Base-by-base conservation (phyloP, 2,888 invertebrate genomes). In the Tenthredo distinguenda region DNA sequence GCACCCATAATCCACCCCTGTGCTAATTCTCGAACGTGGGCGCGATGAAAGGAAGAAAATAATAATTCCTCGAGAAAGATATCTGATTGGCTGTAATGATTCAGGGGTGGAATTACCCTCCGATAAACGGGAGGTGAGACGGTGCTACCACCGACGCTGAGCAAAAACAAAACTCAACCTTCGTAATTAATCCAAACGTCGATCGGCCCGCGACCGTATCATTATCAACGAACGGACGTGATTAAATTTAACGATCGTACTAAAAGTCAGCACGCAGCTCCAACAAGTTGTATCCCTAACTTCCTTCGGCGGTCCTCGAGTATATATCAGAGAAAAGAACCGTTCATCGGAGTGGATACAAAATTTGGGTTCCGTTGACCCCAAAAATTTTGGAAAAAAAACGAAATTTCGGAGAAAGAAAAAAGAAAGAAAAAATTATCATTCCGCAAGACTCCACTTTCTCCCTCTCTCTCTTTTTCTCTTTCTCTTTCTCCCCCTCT, bases 241-340 rank as follows among this genome's bases (percentile, higher is more conserved):
- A 83, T 83, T 83, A 83, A 83, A 83, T 83, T 83, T 83, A 83
- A 83, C 83, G 83, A 83, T 83, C 50, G 83, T 83, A 83, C 83
- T 83, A 71, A 83, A 83, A 83, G 83, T 71, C 71, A 34, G 31
- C 81, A 50, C 40, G 81, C 40, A n/a, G 43, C 47, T 83, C 83
- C 83, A 83, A 83, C 83, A 83, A 83, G 83, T 83, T 83, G 83
- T 83, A 65, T 26, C 15, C 40, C 40, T 40, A 31, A 40, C 50
- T 15, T 74, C 37, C 40, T 47, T 62, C 62, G 26, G 2, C 10
- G 62, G 26, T 26, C 26, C 12, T n/a, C 55, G n/a, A 55, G 55
- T n/a, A n/a, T 47, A 47, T 47, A 47, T n/a, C 6, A 55, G n/a
- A 50, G 43, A 43, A 47, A 15, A 47, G 47, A 47, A 47, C 47